Base-by-base conservation (phyloP, 2,113 vertebrate species). In the Pelodiscus sinensis region DNA sequence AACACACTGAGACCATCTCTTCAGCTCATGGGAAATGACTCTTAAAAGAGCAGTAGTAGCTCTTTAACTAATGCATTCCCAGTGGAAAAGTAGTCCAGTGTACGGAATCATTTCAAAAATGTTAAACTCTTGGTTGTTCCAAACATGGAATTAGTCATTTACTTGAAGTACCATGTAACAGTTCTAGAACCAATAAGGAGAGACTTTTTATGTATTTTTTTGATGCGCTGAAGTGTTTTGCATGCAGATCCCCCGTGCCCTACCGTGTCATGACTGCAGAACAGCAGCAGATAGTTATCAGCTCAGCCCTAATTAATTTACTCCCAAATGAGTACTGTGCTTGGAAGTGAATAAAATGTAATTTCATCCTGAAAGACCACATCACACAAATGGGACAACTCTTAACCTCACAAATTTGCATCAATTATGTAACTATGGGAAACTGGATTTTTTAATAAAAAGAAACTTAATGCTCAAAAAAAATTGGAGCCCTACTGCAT, bases 261-360 rank as follows among this genome's bases (percentile, higher is more conserved):
- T 87, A 90, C 80, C 92, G 93, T 85, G 83, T 93, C 94, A 89
- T 77, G 87, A 89, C 89, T 92, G 87, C 79, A 92, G 92, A 96
- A 93, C 3, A 92, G 86, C 90, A 94, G 83, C 90, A 94, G 87
- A 95, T 79, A 92, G 80, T 96, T 92, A 97, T 93, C 96, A 94
- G 77, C 91, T 96, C 85, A 95, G 83, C 81, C 88, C 92, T 94
- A 95, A 96, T 97, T 97, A 93, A 94, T 94, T 96, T 95, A 93
- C 92, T 92, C 92, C 96, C 94, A 95, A 96, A 94, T 94, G 82
- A 97, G 91, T 73, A 93, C 62, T 25, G 3, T 86, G 73, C 94
- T 97, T 94, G 86, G 65, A 96, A 96, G 65, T 79, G 85, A 96
- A 95, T 87, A 91, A 96, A 95, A 52, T 90, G 94, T 90, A 84